A percentile compares a stretch with the other conserved stretches of the same genome.
Conservation (phyloP, 2,888 invertebrate species). For the Gandaritis pyraliata region DNA sequence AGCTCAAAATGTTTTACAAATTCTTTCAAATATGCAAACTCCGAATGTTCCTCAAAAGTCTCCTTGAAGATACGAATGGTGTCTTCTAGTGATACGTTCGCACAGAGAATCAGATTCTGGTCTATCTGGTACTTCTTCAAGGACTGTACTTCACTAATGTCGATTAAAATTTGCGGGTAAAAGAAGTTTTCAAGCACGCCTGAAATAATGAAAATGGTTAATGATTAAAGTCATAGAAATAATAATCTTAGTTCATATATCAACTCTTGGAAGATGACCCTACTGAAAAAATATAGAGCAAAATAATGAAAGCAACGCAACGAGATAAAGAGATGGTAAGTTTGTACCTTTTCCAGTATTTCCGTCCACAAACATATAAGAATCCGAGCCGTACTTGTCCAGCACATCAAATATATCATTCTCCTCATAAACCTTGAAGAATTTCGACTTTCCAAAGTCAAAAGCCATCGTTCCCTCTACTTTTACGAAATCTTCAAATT, state of each 20-base stretch:
- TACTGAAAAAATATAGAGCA: too few species aligned
- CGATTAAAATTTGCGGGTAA: constrained; percentile 64
- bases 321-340: neutral
- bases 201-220: constrained; percentile 39
- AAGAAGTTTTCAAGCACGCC: constrained; percentile 63
- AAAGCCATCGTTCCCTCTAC: constrained; percentile 66
- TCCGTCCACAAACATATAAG: constrained; percentile 86
- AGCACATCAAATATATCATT: constrained; percentile 78
- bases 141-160: constrained; percentile 64
- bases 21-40: constrained; percentile 80
- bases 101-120: constrained; percentile 82
- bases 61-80: constrained; percentile 78
- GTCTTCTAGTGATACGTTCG: constrained; percentile 82
- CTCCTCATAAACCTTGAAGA: constrained; percentile 76
- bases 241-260: too few species aligned
- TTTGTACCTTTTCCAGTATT: constrained; percentile 88
- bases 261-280: too few species aligned
- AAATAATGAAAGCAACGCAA: too few species aligned
- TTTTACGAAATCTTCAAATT: constrained; percentile 40
- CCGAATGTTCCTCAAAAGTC: constrained; percentile 58
- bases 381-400: constrained; percentile 64
- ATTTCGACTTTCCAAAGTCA: constrained; percentile 74
- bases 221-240: too few species aligned
- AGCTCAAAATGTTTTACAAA: constrained; percentile 85
- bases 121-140: constrained; percentile 62